phyloP scores from a whole-genome alignment of 1,140 invertebrate species.

The Acromyrmex echinatior region DNA sequence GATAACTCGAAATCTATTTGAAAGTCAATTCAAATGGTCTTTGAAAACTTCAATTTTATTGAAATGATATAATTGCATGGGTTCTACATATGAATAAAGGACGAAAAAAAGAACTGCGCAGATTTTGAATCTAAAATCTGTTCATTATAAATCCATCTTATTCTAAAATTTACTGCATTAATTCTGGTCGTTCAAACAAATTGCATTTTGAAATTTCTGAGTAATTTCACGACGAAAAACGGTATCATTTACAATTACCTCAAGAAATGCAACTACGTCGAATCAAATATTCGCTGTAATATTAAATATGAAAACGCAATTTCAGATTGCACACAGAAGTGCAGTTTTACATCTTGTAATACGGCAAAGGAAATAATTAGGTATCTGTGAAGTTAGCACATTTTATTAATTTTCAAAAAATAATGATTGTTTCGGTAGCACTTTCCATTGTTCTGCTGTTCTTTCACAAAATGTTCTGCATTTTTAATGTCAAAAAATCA shows the following conservation, averaged over 20 bases:
- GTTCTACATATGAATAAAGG: neutral
- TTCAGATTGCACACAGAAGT: conserved; percentile 22
- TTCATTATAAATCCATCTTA: neutral
- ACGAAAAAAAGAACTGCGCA: neutral
- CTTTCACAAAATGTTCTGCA: too few species aligned
- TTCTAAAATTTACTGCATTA: conserved; percentile 38
- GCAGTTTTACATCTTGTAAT: conserved; percentile 10
- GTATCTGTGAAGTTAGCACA: too few species aligned
- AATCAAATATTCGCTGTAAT: conserved; percentile 38
- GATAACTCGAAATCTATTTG: neutral
- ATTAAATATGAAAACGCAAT: conserved; percentile 49
- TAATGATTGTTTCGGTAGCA: too few species aligned
- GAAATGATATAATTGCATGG: neutral
- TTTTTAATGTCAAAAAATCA: too few species aligned
- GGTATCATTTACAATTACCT: conserved; percentile 20
- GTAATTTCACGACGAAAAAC: conserved; percentile 21
- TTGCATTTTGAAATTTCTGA: conserved; percentile 35
- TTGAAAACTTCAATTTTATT: neutral
- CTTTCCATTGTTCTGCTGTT: too few species aligned
- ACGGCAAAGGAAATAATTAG: conserved; percentile 6
- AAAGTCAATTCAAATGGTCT: neutral
- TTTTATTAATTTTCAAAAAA: too few species aligned
- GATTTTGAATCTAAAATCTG: conserved; percentile 7
- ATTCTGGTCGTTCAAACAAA: conserved; percentile 7
- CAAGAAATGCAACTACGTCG: conserved; percentile 15